Evolutionary conservation across 2,797 vertebrate genomes (phyloP).

Genomic region (Enteromius argenteus): DNA sequence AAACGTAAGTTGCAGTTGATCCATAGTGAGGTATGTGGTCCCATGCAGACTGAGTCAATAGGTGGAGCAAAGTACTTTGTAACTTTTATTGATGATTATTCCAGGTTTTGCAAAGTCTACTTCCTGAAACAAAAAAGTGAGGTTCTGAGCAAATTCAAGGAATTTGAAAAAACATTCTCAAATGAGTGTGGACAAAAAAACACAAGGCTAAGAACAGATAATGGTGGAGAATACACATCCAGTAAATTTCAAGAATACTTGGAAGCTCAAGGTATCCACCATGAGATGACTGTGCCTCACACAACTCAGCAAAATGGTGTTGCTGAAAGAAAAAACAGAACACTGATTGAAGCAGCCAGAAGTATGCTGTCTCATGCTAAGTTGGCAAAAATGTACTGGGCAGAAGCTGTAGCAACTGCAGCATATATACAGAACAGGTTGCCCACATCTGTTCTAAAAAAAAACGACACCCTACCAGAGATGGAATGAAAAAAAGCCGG

Average conservation of each 20-base stretch:
- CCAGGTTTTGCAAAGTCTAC: constrained; percentile 29
- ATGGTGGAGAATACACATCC: constrained; percentile 52
- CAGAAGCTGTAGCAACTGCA: constrained; percentile 58
- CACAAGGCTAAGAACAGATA: constrained; percentile 48
- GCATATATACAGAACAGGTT: constrained; percentile 60
- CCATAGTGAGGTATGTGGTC: too few species aligned
- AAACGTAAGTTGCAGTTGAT: too few species aligned
- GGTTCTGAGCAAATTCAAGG: constrained; percentile 42
- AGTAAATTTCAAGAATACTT: constrained; percentile 61
- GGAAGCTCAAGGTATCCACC: constrained; percentile 61
- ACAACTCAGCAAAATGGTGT: constrained; percentile 63
- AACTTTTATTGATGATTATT: constrained; percentile 63
- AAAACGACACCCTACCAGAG: too few species aligned
- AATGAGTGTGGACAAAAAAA: not conserved
- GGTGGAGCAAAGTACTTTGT: constrained; percentile 57
- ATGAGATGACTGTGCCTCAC: constrained; percentile 57
- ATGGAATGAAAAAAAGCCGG: too few species aligned
- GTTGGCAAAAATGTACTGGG: constrained; percentile 56
- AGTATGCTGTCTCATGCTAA: constrained; percentile 56
- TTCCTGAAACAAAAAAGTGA: constrained; percentile 47
- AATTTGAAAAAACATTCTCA: constrained; percentile 27
- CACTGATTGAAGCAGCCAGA: constrained; percentile 58
- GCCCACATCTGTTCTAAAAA: too few species aligned
- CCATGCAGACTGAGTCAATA: constrained; percentile 8
- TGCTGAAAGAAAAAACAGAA: constrained; percentile 60